Base-by-base conservation (phyloP, 2,888 invertebrate species). In the Antitype chi region DNA sequence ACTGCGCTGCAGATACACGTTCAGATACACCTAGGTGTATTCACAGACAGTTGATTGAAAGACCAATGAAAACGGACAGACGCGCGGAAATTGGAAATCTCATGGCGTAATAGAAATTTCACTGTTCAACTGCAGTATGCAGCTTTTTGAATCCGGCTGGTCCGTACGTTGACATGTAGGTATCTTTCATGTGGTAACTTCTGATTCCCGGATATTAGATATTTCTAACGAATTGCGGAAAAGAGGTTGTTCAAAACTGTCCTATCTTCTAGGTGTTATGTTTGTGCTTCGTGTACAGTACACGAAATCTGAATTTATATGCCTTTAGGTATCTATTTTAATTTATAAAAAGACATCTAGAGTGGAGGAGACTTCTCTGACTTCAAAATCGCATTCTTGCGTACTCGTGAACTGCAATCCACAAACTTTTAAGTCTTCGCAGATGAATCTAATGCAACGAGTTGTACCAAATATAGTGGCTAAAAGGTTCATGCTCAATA, bases 51-150 rank as follows among this genome's bases (percentile, higher is more conserved):
- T 85, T 84, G 85, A 88, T 88, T 83, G 88, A 75, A 77, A 80
- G 70, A 82, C 80, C 87, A 84, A 88, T 88, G 84, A 85, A 81
- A 80, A 76, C 76, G 68, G 75, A 80, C 70, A 79, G 81, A 63
- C 70, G 69, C 66, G 73, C 88, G 88, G 88, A 88, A 88, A 88
- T 88, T 88, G 82, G 80, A 88, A 90, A 89, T 89, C 90, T 88
- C 86, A 80, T 80, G 80, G 73, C 86, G 80, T 82, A 87, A 89
- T 87, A 86, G 89, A 85, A 90, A 85, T 83, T 81, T 81, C 79
- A 80, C 70, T 83, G 64, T 83, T 77, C 79, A 70, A 55, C 67
- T 76, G 87, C 75, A 85, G 75, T 70, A 70, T 78, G 74, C 62
- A 80, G 80, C 66, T 82, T 81, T 83, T 77, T 84, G 71, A 59